phyloP scores from a whole-genome alignment of 2,113 vertebrate species.

The Guaruba guarouba region DNA sequence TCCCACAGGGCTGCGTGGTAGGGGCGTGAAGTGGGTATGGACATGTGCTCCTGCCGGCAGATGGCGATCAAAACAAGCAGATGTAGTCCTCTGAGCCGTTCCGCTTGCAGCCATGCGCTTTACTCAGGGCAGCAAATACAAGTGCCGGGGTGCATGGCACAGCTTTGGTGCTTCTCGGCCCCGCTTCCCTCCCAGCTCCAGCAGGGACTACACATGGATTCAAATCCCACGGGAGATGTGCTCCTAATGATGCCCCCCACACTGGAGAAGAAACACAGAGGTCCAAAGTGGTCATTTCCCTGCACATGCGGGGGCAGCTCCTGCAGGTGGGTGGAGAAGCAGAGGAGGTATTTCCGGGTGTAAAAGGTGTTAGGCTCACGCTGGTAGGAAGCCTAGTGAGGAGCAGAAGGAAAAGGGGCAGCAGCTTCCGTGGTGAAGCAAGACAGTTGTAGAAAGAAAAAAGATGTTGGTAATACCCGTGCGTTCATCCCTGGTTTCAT shows the following conservation, averaged over 20 bases:
- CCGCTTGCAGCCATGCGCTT: background rate
- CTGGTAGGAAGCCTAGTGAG: background rate
- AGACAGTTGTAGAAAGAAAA: background rate
- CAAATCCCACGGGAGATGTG: background rate
- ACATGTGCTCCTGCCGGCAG: background rate
- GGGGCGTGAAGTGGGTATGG: fast-evolving
- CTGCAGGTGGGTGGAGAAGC: background rate
- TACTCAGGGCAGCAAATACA: background rate
- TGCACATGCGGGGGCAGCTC: fast-evolving
- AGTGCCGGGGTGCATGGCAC: too few species aligned
- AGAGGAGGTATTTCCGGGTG: background rate
- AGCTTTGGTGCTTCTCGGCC: background rate
- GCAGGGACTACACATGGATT: background rate
- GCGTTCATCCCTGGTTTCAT: background rate
- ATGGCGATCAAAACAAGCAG: background rate
- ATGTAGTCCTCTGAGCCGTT: background rate
- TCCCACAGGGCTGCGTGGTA: fast-evolving
- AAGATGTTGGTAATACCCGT: background rate
- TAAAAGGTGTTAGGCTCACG: background rate
- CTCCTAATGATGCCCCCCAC: background rate
- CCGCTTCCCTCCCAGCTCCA: background rate
- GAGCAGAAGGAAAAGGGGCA: background rate
- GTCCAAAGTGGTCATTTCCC: too few species aligned
- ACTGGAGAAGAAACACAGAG: background rate
- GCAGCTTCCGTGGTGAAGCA: background rate